phyloP scores from a whole-genome alignment of 2,113 vertebrate genomes.

The Scatophagus argus region DNA sequence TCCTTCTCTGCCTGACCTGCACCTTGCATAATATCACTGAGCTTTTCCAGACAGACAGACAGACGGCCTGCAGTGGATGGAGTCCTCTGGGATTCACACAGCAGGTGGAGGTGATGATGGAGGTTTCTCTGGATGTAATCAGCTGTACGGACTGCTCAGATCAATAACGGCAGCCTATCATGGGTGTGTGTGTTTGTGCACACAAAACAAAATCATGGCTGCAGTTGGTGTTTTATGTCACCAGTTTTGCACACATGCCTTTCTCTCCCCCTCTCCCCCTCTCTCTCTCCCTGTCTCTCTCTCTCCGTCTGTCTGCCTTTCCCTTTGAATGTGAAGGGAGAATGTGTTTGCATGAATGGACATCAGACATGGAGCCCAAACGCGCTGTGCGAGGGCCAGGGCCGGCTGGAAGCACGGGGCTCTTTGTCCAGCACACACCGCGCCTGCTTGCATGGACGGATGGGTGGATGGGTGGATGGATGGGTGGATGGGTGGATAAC shows the following conservation, averaged over 20 bases:
- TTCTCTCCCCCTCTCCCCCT: neutral
- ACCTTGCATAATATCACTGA: conserved; percentile 36
- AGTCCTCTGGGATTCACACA: conserved; percentile 31
- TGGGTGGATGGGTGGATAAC: conserved; percentile 9
- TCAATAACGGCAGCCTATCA: conserved; percentile 39
- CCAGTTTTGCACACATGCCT: conserved; percentile 11
- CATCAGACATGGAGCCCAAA: conserved; percentile 59
- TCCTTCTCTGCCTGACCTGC: conserved; percentile 23
- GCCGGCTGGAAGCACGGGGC: conserved; percentile 20
- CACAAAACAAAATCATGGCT: neutral
- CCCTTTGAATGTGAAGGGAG: conserved; percentile 7
- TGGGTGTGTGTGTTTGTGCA: neutral
- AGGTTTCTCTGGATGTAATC: conserved; percentile 14
- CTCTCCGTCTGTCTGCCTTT: neutral
- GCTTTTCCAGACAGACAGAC: conserved; percentile 38
- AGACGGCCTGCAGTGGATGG: conserved; percentile 41
- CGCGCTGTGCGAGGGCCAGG: conserved; percentile 15
- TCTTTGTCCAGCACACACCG: conserved; percentile 65
- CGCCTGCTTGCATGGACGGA: no score
- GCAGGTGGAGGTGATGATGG: conserved; percentile 49
- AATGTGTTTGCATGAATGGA: conserved; percentile 71
- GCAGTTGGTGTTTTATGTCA: conserved; percentile 48
- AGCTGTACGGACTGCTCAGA: conserved; percentile 26
- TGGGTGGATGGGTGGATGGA: no score
- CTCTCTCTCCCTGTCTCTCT: neutral